Evolutionary conservation across 2,113 vertebrate genomes (phyloP), one percentile per base, ranked within the genome.

Genomic region (Urocolius indicus): DNA sequence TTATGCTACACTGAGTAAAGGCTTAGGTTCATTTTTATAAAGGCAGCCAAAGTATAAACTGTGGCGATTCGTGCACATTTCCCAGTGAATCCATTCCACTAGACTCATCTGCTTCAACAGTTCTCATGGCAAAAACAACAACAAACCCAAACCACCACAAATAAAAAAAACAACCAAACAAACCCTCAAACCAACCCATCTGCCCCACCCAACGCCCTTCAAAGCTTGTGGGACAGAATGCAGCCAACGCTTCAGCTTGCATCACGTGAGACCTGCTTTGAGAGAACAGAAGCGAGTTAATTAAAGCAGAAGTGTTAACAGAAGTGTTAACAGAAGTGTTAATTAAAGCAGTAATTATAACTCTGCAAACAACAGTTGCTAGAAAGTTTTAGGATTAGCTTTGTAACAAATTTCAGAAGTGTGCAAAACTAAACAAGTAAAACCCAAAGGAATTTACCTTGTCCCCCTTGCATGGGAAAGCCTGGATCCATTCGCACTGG

Each of bases 401-500:
- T 11, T 54, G 62, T 2, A 72, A 43, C 15, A 24, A 8, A 49
- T 32, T 49, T 41, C 15, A 10, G 12, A 24, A n/a, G 59, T 5
- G 11, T 16, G 5, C 19, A 57, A 34, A 45, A 45, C 3, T 4
- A 8, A 54, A 16, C 13, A 5, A 32, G 36, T 6, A 10, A 49
- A 59, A 34, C 23, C 17, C 41, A 23, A 26, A 23, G 26, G 57
- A 48, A 86, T 85, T 89, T 98, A 99, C 99, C 99, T 98, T 98
- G 98, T 57, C 98, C 99, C 82, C 98, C 98, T 69, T 98, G 99
- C 97, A 99, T 97, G 52, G 98, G 97, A 96, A 99, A 99, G 43
- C 97, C 98, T 0, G 98, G 77, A 67, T 99, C 99, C 98, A 99
- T 98, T 63, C 99, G 98, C 97, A 99, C 98, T 2, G 99, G 97